These are phyloP conservation scores for Cyclophora albipunctata DNA, from an alignment of 2,888 invertebrate genomes.

Conservation along the genomic window DNA sequence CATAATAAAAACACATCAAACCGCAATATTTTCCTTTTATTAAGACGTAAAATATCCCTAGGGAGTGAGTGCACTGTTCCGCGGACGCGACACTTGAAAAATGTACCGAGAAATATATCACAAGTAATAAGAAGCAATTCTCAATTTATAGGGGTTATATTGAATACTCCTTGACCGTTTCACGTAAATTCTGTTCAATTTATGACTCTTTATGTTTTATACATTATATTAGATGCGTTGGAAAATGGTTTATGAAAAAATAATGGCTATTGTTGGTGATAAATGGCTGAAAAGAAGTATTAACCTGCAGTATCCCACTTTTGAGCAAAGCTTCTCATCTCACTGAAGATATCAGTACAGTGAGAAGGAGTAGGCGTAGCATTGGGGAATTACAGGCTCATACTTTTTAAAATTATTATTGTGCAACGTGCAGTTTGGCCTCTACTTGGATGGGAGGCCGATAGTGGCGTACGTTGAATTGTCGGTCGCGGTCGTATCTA, in stretches of 20 bases:
- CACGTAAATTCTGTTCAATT: not conserved
- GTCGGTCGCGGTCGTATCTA: too few relatives aligned
- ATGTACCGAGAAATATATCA: conserved; percentile 28
- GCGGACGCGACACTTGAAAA: conserved; percentile 26
- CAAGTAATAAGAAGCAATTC: conserved; percentile 22
- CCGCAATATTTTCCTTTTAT: conserved; percentile 39
- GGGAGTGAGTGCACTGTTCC: conserved; percentile 9
- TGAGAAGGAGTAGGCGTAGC: too few relatives aligned
- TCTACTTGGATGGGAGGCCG: too few relatives aligned
- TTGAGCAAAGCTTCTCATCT: too few relatives aligned
- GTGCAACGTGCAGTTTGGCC: too few relatives aligned
- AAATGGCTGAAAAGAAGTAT: too few relatives aligned
- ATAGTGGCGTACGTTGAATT: too few relatives aligned
- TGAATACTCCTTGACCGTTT: conserved; percentile 16
- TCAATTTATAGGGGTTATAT: conserved; percentile 28
- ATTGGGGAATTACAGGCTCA: too few relatives aligned
- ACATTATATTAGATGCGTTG: not conserved
- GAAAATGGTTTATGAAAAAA: not conserved
- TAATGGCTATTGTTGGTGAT: too few relatives aligned
- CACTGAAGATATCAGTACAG: too few relatives aligned
- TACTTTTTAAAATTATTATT: too few relatives aligned
- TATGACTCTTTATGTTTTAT: not conserved
- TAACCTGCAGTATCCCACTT: too few relatives aligned
- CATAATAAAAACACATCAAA: conserved; percentile 23
- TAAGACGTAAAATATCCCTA: conserved; percentile 37